These are phyloP conservation scores for Virgularia gustaviana DNA, from an alignment of 92 coral and sea anemone genomes.

Conservation along the genomic window DNA sequence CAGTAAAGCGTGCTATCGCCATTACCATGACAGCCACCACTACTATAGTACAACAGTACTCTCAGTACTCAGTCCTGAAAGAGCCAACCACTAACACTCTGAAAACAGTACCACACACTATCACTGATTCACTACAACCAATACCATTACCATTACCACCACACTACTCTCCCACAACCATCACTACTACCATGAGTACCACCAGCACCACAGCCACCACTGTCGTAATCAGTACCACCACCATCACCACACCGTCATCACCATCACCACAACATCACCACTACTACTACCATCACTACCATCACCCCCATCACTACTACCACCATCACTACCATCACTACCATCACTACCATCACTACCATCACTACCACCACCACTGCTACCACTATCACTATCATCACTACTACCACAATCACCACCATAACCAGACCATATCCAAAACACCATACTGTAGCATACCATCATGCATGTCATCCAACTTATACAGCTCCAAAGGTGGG, in stretches of 20 bases:
- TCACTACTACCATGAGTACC: background rate
- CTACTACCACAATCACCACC: background rate
- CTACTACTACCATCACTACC: background rate
- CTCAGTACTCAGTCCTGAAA: no score
- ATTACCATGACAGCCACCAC: background rate
- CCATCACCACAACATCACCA: constrained; percentile 2
- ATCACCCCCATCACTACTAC: background rate
- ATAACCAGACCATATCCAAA: background rate
- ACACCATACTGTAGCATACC: constrained; percentile 7
- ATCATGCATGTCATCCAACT: constrained; percentile 54
- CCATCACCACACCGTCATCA: background rate
- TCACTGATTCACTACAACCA: background rate
- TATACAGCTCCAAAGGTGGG: constrained; percentile 90
- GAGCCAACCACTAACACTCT: background rate
- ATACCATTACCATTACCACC: background rate
- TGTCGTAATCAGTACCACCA: background rate
- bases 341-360: background rate
- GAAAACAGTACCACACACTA: background rate
- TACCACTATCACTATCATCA: background rate
- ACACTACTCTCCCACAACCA: background rate
- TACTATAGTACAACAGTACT: no score
- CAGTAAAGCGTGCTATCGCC: background rate
- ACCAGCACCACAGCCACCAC: background rate
- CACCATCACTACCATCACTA: background rate
- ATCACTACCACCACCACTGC: background rate